Evolutionary conservation across 37 sponge, comb jelly and placozoan species (phyloP).

Genomic region (Hormiphora californensis): DNA sequence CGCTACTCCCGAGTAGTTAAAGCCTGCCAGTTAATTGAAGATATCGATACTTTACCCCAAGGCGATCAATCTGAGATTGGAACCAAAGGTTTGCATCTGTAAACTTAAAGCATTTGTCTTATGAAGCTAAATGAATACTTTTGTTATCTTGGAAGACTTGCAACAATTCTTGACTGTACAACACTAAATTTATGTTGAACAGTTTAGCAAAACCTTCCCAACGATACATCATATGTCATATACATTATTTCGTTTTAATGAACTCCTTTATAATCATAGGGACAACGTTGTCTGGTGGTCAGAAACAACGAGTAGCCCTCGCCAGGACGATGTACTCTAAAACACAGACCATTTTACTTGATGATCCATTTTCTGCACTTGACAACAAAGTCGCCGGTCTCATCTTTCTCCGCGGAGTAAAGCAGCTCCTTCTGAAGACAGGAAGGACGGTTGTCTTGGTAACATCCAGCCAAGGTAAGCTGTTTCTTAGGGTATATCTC

Average conservation of each 20-base stretch:
- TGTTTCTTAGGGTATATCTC: no score
- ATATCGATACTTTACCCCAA: background rate
- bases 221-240: no score
- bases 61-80: background rate
- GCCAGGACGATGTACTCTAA: background rate
- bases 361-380: background rate
- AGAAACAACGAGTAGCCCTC: background rate
- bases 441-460: slow-evolving; percentile 1
- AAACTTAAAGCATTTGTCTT: no score
- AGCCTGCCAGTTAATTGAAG: background rate
- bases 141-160: no score
- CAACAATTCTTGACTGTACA: no score
- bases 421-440: background rate
- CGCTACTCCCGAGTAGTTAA: background rate
- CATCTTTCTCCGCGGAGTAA: background rate
- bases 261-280: no score
- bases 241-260: no score
- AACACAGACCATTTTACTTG: background rate
- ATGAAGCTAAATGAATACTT: no score
- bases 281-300: background rate
- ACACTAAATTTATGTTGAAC: no score
- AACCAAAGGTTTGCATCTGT: slow-evolving; percentile 29
- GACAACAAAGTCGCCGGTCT: background rate
- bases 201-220: no score
- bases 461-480: background rate